phyloP scores from a whole-genome alignment of 2,797 vertebrate species.

The Cercopithecus diana region DNA sequence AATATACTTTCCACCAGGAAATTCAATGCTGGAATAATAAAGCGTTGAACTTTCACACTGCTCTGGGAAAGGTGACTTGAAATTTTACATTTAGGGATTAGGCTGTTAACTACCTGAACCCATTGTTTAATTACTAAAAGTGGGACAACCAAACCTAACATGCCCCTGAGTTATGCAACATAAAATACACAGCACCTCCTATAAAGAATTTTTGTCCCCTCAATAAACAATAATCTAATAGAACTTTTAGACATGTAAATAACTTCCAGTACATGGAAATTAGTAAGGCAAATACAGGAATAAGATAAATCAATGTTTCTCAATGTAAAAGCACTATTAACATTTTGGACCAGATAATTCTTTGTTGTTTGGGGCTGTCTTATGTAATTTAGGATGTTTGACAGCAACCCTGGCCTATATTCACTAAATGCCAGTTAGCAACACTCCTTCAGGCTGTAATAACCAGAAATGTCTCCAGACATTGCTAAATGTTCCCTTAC shows the following conservation, averaged over 20 bases:
- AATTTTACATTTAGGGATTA: slow-evolving; percentile 12
- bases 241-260: background rate
- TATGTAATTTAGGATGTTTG: background rate
- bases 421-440: background rate
- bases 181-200: background rate
- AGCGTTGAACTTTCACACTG: background rate
- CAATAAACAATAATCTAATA: background rate
- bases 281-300: background rate
- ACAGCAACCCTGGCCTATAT: background rate
- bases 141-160: background rate
- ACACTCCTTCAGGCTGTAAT: background rate
- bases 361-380: background rate
- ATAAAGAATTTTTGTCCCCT: background rate
- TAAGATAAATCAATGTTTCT: background rate
- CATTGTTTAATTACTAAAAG: background rate
- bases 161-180: background rate
- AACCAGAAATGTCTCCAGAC: slow-evolving; percentile 22
- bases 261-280: background rate
- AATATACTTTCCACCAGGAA: slow-evolving; percentile 6
- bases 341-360: background rate
- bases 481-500: background rate
- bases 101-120: background rate
- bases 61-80: background rate
- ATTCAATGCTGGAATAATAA: background rate
- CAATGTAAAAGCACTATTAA: background rate